phyloP scores from a whole-genome alignment of 1,140 invertebrate species.

The Macrocentrus cingulum region DNA sequence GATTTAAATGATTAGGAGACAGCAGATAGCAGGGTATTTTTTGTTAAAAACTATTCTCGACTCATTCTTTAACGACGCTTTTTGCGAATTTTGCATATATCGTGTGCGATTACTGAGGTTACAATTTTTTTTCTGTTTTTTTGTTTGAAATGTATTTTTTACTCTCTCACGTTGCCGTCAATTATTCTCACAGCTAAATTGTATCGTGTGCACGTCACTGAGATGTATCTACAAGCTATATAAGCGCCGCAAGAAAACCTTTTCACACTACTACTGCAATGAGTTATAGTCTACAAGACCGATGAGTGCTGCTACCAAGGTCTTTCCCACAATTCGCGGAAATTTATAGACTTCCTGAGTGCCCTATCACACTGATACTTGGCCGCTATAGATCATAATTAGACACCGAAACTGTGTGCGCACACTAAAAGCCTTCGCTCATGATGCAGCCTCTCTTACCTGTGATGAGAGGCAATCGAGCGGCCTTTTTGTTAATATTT shows the following conservation, averaged over 20 bases:
- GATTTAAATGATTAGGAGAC: constrained; percentile 20
- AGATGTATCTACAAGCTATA: too few relatives aligned
- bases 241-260: too few relatives aligned
- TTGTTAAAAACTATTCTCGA: constrained; percentile 23
- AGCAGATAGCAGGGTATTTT: constrained; percentile 20
- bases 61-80: constrained; percentile 25
- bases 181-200: too few relatives aligned
- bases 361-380: not conserved
- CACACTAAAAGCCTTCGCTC: not conserved
- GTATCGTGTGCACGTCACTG: too few relatives aligned
- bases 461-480: not conserved
- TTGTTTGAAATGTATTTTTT: not conserved
- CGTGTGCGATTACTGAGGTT: not conserved
- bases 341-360: constrained; percentile 17
- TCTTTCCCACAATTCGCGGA: not conserved
- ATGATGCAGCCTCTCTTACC: not conserved
- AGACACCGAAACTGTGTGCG: not conserved
- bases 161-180: too few relatives aligned
- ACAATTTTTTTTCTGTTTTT: not conserved
- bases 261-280: too few relatives aligned
- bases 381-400: constrained; percentile 17
- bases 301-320: not conserved
- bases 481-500: too few relatives aligned
- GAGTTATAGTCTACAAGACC: constrained; percentile 13
- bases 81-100: not conserved